Evolutionary conservation across 2,797 vertebrate genomes (phyloP).

Genomic region (Chelon labrosus): DNA sequence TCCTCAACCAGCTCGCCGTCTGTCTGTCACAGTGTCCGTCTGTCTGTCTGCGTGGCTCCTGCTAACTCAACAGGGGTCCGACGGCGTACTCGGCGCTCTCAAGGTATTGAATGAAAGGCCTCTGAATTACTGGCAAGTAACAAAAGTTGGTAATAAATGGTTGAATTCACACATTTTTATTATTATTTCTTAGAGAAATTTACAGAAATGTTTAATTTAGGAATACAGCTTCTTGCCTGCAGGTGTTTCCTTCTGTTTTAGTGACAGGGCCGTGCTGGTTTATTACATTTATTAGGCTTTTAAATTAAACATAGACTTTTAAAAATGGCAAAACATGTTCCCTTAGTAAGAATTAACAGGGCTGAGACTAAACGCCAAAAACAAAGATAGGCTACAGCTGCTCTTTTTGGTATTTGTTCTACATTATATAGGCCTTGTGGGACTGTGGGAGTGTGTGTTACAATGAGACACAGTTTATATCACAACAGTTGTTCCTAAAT

Average conservation of each 20-base stretch:
- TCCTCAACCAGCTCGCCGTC: slow-evolving; percentile 56
- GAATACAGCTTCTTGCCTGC: too few species aligned
- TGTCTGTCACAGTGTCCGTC: slow-evolving; percentile 43
- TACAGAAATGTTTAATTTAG: not conserved
- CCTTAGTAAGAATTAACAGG: not conserved
- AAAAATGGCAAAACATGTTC: not conserved
- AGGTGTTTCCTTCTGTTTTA: too few species aligned
- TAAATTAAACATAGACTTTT: not conserved
- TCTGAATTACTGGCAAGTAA: not conserved
- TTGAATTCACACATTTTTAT: not conserved
- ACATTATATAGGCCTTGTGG: too few species aligned
- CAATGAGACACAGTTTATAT: not conserved
- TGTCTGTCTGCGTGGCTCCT: slow-evolving; percentile 9
- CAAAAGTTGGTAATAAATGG: not conserved
- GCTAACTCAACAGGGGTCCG: slow-evolving; percentile 10
- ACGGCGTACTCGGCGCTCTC: not conserved
- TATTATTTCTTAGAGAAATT: too few species aligned
- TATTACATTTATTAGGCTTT: too few species aligned
- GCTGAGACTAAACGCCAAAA: not conserved
- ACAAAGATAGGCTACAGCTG: not conserved
- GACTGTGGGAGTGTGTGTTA: not conserved
- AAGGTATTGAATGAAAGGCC: not conserved
- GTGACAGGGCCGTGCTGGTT: too few species aligned
- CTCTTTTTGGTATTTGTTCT: too few species aligned
- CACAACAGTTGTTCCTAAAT: slow-evolving; percentile 4